These are phyloP conservation scores for Ptiloglossa arizonensis DNA, from an alignment of 1,140 invertebrate genomes.

Conservation along the genomic window DNA sequence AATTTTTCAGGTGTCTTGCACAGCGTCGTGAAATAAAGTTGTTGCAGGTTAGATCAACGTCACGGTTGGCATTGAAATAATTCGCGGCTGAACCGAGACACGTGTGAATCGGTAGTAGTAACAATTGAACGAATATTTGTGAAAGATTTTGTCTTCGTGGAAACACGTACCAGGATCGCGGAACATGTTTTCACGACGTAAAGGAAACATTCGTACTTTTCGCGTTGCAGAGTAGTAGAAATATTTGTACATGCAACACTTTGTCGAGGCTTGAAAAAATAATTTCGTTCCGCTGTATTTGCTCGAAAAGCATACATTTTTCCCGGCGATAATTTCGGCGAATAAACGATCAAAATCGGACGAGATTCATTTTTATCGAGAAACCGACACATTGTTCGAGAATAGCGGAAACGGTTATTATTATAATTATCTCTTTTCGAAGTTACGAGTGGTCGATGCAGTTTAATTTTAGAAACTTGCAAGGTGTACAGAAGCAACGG, in stretches of 20 bases:
- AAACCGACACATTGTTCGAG: too few species aligned
- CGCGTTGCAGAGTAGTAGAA: too few species aligned
- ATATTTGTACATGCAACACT: neutral
- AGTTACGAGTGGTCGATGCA: too few species aligned
- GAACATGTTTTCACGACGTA: neutral
- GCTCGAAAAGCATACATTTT: too few species aligned
- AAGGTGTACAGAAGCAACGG: too few species aligned
- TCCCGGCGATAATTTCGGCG: too few species aligned
- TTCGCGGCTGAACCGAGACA: neutral
- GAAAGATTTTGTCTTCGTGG: neutral
- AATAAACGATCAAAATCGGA: too few species aligned
- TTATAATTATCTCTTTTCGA: too few species aligned
- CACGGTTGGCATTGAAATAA: neutral
- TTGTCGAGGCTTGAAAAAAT: neutral
- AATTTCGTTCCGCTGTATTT: too few species aligned
- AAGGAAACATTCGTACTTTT: neutral
- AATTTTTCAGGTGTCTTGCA: neutral
- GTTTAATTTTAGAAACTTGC: too few species aligned
- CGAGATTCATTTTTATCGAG: too few species aligned
- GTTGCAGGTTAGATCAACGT: neutral
- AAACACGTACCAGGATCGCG: neutral
- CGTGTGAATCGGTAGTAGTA: neutral
- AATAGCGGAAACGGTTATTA: too few species aligned
- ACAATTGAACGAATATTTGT: neutral
- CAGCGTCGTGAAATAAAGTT: neutral